Conservation (phyloP, 2,113 vertebrate genomes). For the Cyphotilapia sp. region DNA sequence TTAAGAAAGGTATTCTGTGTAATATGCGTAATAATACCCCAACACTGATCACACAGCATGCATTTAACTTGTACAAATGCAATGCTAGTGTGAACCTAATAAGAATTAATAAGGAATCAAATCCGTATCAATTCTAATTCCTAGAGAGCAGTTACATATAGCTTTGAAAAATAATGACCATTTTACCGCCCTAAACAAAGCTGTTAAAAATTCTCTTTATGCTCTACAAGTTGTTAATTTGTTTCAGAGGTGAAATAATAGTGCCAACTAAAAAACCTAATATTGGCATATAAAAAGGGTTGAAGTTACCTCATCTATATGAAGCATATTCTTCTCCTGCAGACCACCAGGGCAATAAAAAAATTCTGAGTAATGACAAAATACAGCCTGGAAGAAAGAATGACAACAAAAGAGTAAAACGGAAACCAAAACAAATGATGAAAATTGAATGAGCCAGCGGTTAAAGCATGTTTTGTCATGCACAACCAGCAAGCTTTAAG, state of each 20-base stretch:
- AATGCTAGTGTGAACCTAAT: not conserved
- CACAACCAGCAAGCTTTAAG: conserved; percentile 25
- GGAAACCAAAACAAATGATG: not conserved
- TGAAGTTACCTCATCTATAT: not conserved
- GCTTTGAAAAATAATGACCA: not conserved
- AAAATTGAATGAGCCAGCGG: conserved; percentile 43
- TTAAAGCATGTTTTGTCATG: conserved; percentile 42
- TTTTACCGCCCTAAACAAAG: not conserved
- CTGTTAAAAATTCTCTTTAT: not conserved
- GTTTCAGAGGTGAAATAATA: not conserved
- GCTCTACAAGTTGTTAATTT: not conserved
- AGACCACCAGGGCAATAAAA: not conserved
- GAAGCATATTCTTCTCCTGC: not conserved
- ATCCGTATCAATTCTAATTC: not conserved
- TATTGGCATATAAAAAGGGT: not conserved
- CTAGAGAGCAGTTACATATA: not conserved
- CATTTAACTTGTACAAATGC: not conserved
- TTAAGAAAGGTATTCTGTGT: not conserved
- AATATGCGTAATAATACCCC: not conserved
- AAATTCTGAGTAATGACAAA: not conserved
- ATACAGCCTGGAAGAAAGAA: not conserved
- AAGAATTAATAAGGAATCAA: not conserved
- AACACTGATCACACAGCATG: not conserved
- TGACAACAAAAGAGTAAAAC: not conserved
- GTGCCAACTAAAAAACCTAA: not conserved